Evolutionary conservation across 2,797 vertebrate genomes (phyloP), one percentile per base, ranked within the genome.

Genomic region (Acanthurus lineatus): DNA sequence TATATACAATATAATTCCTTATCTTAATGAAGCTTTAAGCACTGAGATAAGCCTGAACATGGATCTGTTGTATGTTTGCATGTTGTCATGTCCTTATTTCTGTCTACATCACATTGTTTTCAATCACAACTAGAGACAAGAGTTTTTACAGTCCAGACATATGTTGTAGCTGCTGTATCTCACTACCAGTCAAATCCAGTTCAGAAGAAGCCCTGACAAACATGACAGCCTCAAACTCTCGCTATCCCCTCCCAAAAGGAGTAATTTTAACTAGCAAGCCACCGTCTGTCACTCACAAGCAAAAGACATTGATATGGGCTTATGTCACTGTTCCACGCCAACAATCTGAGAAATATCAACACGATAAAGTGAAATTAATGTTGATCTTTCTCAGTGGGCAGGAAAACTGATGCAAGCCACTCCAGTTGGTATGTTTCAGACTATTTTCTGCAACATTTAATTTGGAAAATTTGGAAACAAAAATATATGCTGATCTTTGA

Each of bases 351-450:
- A 90, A 93, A 87, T 54, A 90, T 85, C 86, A 88, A 86, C 90
- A 90, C 83, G 89, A 85, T 90, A 89, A 93, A 92, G 68, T 72
- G 11, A 82, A 86, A 93, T 85, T 25, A 74, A 81, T 83, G 88
- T 91, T 92, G 87, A 87, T 81, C 67, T 92, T 88, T 87, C 79
- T 62, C 16, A 3, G 58, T 62, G 68, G 63, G 44, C 73, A 63
- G 65, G 48, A 56, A 86, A 79, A 79, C 65, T 59, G 69, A 60
- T 83, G 73, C 60, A 75, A 86, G 70, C 68, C 66, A 81, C 87
- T 91, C 89, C 67, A 72, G 76, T 62, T 69, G 60, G 63, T 73
- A 79, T 79, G 81, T 71, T 45, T 44, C 22, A 14, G 72, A 79
- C 83, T 79, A 78, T 86, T 89, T 93, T 90, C 71, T 82, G 86